Evolutionary conservation across 2,113 vertebrate genomes (phyloP).

Genomic region (Megalops atlanticus): DNA sequence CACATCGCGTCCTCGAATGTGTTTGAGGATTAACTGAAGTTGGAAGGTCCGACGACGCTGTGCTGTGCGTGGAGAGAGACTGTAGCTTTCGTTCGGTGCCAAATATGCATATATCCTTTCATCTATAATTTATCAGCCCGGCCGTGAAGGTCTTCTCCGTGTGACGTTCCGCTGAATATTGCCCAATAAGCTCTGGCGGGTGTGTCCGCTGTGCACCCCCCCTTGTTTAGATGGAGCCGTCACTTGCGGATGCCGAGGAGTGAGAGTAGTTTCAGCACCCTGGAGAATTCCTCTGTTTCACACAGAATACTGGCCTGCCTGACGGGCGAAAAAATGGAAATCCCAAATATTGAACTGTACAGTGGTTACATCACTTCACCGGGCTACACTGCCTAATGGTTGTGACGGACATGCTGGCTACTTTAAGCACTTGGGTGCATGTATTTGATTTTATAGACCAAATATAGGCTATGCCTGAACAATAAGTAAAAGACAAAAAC

Average conservation of each 20-base stretch:
- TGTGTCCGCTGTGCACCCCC: conserved; percentile 41
- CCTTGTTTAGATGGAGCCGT: background rate
- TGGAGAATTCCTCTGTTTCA: conserved; percentile 67
- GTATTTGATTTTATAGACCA: background rate
- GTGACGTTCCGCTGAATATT: conserved; percentile 67
- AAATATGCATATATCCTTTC: conserved; percentile 83
- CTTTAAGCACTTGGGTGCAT: background rate
- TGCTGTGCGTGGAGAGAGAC: conserved; percentile 46
- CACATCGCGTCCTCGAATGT: conserved; percentile 62
- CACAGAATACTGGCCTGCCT: background rate
- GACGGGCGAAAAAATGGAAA: background rate
- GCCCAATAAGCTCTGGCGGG: conserved; percentile 73
- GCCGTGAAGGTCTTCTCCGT: conserved; percentile 70
- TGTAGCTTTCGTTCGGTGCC: conserved; percentile 63
- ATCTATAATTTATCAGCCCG: conserved; percentile 72
- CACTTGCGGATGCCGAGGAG: conserved; percentile 35
- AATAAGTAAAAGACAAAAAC: background rate
- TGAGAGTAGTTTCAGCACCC: conserved; percentile 70
- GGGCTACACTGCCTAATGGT: background rate
- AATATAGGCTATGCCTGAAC: too few species aligned
- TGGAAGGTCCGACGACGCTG: conserved; percentile 43
- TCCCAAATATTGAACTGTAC: background rate
- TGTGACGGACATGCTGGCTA: too few species aligned
- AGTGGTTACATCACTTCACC: background rate
- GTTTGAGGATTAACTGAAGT: conserved; percentile 49